These are phyloP conservation scores for Glyphotaelius pellucidus DNA, from an alignment of 2,888 invertebrate species.

Conservation along the genomic window DNA sequence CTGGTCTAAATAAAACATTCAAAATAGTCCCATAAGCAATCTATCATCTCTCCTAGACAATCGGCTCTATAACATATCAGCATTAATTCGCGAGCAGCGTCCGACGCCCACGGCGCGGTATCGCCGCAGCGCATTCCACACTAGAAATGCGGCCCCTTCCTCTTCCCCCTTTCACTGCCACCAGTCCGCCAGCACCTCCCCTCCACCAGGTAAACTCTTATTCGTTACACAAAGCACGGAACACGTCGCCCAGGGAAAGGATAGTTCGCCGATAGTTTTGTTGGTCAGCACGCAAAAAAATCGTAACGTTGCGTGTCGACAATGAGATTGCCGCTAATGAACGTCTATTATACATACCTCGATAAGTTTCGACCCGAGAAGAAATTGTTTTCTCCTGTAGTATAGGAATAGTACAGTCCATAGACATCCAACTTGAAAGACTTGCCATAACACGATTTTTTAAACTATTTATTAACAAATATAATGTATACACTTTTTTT, in stretches of 20 bases:
- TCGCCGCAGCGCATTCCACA: neutral
- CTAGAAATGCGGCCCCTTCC: neutral
- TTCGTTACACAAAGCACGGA: neutral
- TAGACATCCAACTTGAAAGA: neutral
- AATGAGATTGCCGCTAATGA: neutral
- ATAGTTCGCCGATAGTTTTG: neutral
- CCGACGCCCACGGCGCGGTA: neutral
- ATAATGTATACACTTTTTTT: too few relatives aligned
- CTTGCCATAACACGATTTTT: too few relatives aligned
- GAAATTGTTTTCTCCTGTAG: neutral
- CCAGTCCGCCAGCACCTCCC: too few relatives aligned
- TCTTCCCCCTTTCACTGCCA: neutral
- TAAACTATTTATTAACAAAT: too few relatives aligned
- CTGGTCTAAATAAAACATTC: neutral
- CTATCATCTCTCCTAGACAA: neutral
- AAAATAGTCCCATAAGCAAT: neutral
- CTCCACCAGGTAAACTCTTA: neutral
- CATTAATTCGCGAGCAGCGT: neutral
- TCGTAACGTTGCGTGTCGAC: neutral
- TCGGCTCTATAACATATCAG: neutral
- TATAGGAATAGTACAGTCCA: neutral
- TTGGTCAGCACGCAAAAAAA: neutral
- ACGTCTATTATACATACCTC: neutral
- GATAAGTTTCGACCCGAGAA: neutral
- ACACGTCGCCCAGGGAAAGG: neutral